Evolutionary conservation across 1,140 invertebrate species (phyloP), one percentile per base, ranked within the genome.

Genomic region (Bombus waltoni): DNA sequence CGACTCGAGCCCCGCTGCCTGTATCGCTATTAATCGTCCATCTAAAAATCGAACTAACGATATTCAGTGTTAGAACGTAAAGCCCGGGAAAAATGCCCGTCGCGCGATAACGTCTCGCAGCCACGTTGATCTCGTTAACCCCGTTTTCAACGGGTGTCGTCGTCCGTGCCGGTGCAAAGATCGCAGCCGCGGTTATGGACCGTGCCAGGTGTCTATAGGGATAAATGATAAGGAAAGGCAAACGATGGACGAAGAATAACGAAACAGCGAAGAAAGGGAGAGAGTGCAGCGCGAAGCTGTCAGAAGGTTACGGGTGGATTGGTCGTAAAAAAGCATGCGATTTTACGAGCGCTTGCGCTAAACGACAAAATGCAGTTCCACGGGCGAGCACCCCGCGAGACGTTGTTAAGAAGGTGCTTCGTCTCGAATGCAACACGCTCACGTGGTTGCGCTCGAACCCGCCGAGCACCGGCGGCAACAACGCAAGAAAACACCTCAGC

Each of bases 271-370:
- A 2, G n/a, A n/a, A 44, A n/a, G 13, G 8, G 25, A 18, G 25
- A 28, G 9, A 40, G 22, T 28, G 57, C 3, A 66, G n/a, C 22
- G 68, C 68, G 18, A 40, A 32, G 13, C 22, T 18, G 13, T 10
- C n/a, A n/a, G 44, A 47, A 68, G 13, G 66, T 53, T 47, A 84
- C 75, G 66, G 32, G 15, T 59, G 53, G 47, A 4, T 22, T 57
- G 66, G 4, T 68, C 47, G 75, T 71, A 79, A 79, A 74, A 65
- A 81, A 68, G 18, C 35, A 53, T 9, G 35, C 79, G 78, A 74
- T 85, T 85, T 85, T 85, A 85, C 83, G 83, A 85, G 70, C 83
- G 66, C 79, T 85, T 73, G 70, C 78, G 18, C 79, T 81, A 81
- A 85, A 81, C 83, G 83, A 81, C 83, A 72, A 81, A 85, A 85